Base-by-base conservation (phyloP, 2,113 vertebrate genomes). In the Seriola aureovittata region DNA sequence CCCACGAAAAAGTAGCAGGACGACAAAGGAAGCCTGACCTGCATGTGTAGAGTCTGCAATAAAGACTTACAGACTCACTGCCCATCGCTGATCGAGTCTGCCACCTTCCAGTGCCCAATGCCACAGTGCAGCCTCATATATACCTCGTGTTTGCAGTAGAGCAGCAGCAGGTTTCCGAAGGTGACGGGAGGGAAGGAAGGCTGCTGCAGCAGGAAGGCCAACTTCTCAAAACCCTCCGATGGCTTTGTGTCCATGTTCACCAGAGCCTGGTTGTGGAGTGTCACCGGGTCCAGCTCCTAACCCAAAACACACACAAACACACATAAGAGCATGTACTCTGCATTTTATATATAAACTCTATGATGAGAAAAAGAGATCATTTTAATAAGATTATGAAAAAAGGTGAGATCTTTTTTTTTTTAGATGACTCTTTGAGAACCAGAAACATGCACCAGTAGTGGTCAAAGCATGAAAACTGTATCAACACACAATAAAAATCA, bases 121-220 rank as follows among this genome's bases (percentile, higher is more conserved):
- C 1, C 29, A 8, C 29, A 29, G 32, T 1, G 8, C 32, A 8
- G 17, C 3, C 16, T 13, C 32, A 29, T 8, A 42, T 59, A 44
- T 82, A 97, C 96, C 95, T 97, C 96, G 14, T 96, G 95, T 92
- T 96, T 96, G 93, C 97, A 97, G 87, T 99, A 99, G 40, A 99
- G 97, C 38, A 99, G 93, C 13, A 99, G 90, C 84, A 99, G 95
- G 93, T 99, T 99, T 59, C 96, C 97, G n/a, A 99, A 99, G 13
- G 97, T 98, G 93, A 98, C 96, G 0, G 97, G 97, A 0, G 98
- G 97, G 25, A 96, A 99, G 36, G 97, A 96, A 73, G 96, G 97
- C 94, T 98, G 98, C 89, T 97, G 96, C 70, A 99, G 94, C 57
- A 99, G 95, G 84, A 99, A 99, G 81, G 97, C 97, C 44, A 99